Conservation (phyloP, 2,888 invertebrate species). For the Acheta domesticus region DNA sequence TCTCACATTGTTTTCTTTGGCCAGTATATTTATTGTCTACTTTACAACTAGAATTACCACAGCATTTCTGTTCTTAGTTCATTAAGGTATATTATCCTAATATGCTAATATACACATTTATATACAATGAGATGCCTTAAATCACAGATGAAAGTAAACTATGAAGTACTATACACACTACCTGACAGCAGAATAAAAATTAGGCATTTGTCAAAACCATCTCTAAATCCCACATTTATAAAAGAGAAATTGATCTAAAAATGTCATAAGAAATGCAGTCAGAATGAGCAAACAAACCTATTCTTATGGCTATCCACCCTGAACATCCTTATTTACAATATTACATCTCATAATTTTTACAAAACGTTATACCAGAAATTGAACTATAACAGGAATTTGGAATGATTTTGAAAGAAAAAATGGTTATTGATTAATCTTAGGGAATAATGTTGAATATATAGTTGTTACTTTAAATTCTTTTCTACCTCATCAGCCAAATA, state of each 20-base stretch:
- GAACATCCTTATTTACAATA: too few relatives aligned
- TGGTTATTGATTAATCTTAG: too few relatives aligned
- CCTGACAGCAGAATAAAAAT: background rate
- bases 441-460: too few relatives aligned
- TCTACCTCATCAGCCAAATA: too few relatives aligned
- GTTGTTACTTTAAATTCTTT: too few relatives aligned
- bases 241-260: background rate
- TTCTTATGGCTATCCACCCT: background rate
- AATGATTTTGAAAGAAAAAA: too few relatives aligned
- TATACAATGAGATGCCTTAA: background rate
- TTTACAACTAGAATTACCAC: background rate
- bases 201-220: background rate
- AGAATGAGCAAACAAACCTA: background rate
- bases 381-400: too few relatives aligned
- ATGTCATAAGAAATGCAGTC: background rate
- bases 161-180: background rate
- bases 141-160: conserved; percentile 1
- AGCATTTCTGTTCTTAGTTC: background rate
- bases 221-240: background rate
- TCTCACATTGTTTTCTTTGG: background rate
- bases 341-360: too few relatives aligned
- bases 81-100: background rate
- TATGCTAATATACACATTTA: background rate
- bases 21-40: background rate
- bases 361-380: too few relatives aligned